Base-by-base conservation (phyloP, 2,113 vertebrate species). In the Cavia aperea region DNA sequence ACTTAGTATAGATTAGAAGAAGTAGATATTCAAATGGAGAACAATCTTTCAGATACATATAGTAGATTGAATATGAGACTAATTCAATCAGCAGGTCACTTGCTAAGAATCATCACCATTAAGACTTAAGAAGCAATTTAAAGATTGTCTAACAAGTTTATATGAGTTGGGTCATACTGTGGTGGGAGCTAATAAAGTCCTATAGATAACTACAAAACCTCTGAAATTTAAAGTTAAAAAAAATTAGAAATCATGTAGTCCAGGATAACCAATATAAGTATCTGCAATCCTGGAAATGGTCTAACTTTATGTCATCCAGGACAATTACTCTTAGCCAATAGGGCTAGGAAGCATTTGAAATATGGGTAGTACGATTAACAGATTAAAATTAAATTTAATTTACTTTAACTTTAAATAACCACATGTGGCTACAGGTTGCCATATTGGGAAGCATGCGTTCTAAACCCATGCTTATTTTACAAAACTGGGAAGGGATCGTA, bases 81-180 rank as follows among this genome's bases (percentile, higher is more conserved):
- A n/a, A 43, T 91, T 95, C 94, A 85, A 77, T 43, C 68, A 96
- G 89, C 87, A 81, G 68, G 49, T 7, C 18, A n/a, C 54, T 62
- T 43, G 29, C 13, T 81, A 78, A 84, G 68, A 95, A 72, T 81
- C 26, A 46, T 68, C n/a, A 82, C 26, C 24, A 66, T 94, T 83
- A 26, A 56, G 33, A 91, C 29, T 85, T 39, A 85, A 54, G 39
- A 87, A 26, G n/a, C 63, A 92, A 36, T 10, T 83, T 31, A 82
- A 77, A n/a, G 19, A 26, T 43, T 54, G 7, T 88, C 46, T 81
- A 39, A 82, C 21, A 92, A 39, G 31, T 88, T 63, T 36, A 18
- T 49, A 62, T 24, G 43, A 24, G 9, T 39, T 58, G 21, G 24
- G 78, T 26, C 11, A 68, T 24, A 65, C 0, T 16, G 0, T 86